phyloP scores from a whole-genome alignment of 2,113 vertebrate genomes.

The Dendropsophus ebraccatus region DNA sequence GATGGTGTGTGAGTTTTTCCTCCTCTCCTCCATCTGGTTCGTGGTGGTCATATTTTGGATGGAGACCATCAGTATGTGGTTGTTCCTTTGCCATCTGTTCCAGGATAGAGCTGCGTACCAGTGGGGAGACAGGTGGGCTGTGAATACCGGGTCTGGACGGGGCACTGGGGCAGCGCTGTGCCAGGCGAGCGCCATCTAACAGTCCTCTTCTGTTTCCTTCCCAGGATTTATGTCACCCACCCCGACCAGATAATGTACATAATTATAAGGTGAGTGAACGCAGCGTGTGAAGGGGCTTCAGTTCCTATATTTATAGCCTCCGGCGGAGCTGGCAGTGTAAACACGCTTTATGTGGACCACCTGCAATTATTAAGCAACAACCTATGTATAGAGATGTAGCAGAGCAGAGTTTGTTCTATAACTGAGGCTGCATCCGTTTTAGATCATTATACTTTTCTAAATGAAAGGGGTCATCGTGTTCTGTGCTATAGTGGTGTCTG shows the following conservation, averaged over 20 bases:
- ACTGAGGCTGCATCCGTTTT: background rate
- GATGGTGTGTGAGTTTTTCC: constrained; percentile 78
- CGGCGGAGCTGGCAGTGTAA: background rate
- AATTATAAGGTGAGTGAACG: constrained; percentile 70
- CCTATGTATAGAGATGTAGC: background rate
- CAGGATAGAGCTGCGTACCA: constrained; percentile 75
- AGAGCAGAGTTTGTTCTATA: background rate
- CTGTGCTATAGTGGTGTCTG: no score
- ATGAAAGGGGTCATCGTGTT: background rate
- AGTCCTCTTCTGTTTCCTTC: constrained; percentile 35
- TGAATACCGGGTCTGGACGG: background rate
- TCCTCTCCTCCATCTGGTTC: constrained; percentile 79
- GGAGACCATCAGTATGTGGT: constrained; percentile 81
- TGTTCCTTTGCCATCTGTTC: constrained; percentile 79
- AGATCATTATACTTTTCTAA: background rate
- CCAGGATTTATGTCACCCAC: constrained; percentile 72
- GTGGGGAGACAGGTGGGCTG: constrained; percentile 73
- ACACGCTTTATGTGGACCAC: background rate
- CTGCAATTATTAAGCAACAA: background rate
- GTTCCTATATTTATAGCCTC: background rate
- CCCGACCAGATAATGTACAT: constrained; percentile 74
- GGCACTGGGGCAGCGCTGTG: no score
- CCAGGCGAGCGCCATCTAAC: background rate
- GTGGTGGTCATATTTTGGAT: constrained; percentile 82
- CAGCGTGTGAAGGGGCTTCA: background rate